phyloP scores from a whole-genome alignment of 2,888 invertebrate species.

The Hermodice carunculata region DNA sequence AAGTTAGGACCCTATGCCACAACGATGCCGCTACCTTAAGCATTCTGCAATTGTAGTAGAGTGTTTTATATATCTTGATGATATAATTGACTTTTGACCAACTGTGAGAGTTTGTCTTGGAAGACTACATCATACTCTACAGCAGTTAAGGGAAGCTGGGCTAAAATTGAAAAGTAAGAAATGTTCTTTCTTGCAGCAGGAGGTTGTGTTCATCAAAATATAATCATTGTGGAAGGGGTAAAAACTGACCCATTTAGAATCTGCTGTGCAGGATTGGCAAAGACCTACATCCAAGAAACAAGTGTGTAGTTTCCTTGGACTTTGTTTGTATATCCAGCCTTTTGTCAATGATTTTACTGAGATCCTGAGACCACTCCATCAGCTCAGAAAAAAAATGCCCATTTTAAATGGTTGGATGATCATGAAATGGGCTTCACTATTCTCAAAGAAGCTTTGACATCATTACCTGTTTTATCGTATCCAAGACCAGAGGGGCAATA shows the following conservation, averaged over 20 bases:
- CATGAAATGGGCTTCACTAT: background rate
- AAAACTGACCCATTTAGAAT: slow-evolving; percentile 15
- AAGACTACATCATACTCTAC: no score
- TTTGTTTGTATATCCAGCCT: slow-evolving; percentile 14
- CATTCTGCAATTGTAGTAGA: no score
- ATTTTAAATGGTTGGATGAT: slow-evolving; percentile 18
- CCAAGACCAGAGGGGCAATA: background rate
- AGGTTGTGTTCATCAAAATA: slow-evolving; percentile 20
- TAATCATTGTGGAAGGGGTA: slow-evolving; percentile 9
- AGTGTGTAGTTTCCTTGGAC: slow-evolving; percentile 13
- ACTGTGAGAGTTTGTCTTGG: slow-evolving; percentile 25
- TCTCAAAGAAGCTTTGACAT: slow-evolving; percentile 6
- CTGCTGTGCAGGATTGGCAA: slow-evolving; percentile 1
- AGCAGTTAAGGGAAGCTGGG: no score
- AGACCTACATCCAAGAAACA: slow-evolving; percentile 4
- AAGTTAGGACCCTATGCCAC: no score
- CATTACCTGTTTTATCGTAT: slow-evolving; percentile 24
- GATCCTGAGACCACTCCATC: slow-evolving; percentile 1
- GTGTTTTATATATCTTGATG: slow-evolving; percentile 41
- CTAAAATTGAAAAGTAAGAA: slow-evolving; percentile 45
- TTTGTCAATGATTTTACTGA: slow-evolving; percentile 16
- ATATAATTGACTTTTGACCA: slow-evolving; percentile 36
- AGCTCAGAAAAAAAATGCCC: background rate
- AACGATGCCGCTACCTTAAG: no score
- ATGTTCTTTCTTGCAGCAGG: slow-evolving; percentile 30